Base-by-base conservation (phyloP, 2,888 invertebrate species). In the Hetaerina titia region DNA sequence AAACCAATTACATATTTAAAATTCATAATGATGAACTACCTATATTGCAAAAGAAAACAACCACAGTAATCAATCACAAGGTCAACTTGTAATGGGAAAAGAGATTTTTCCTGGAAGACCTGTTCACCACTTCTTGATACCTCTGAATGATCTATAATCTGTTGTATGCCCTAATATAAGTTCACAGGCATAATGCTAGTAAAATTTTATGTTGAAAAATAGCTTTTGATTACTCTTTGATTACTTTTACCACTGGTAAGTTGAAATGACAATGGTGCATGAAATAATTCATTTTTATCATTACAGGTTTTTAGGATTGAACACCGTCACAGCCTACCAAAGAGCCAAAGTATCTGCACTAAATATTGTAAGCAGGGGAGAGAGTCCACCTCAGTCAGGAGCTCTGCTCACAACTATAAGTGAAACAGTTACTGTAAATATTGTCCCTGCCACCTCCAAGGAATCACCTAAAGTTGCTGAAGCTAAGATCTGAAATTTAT, bases 301-400 rank as follows among this genome's bases (percentile, higher is more conserved):
- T 97, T 96, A 8, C 97, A 99, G 99, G 96, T 98, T 98, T 96
- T 97, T 99, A 95, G 98, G 99, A 95, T 98, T 98, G 96, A 99
- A 98, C 96, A 98, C 99, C 2, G 98, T 98, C 94, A 98, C 98
- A 95, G 99, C 99, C n/a, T 99, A 99, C 97, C 98, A 99, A 96
- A 98, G 98, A 95, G 99, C 99, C 96, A 98, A 98, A 97, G 98
- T 99, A 19, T 98, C 98, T 74, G 98, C 98, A 1, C 97, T 99
- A 94, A 98, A 98, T 96, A 99, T 99, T 96, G 97, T 98, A 94
- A 96, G 95, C 95, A 96, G 96, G 74, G 97, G 95, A 95, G 22
- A 63, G 95, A 95, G 95, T 60, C 87, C 94, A 89, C 45, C 95
- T 57, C 87, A 88, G 22, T 64, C 90, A 1, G 94, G 94, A 81